Percentiles rank a stretch among this genome's conserved stretches.
These are phyloP conservation scores for Muschampia plurimacula DNA, from an alignment of 2,888 invertebrate genomes.

Conservation along the genomic window DNA sequence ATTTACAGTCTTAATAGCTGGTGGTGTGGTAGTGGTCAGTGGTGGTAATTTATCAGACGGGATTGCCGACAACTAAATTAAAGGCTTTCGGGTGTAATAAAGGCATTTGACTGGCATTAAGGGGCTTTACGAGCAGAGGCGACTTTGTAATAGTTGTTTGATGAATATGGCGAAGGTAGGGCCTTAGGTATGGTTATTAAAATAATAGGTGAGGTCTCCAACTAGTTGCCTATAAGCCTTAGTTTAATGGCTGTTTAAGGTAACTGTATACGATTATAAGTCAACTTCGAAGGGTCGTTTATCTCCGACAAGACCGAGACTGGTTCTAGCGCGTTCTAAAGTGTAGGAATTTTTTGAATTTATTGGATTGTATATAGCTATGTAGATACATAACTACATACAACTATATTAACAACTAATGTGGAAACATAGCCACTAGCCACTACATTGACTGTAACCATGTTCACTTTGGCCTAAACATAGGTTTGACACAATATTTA, in stretches of 20 bases:
- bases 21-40: constrained; percentile 61
- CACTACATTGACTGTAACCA: no score
- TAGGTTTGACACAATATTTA: no score
- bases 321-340: not conserved
- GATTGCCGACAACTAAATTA: constrained; percentile 62
- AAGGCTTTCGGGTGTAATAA: constrained; percentile 59
- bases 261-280: not conserved
- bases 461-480: no score
- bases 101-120: constrained; percentile 45
- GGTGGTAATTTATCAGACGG: constrained; percentile 65
- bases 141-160: constrained; percentile 31
- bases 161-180: constrained; percentile 27
- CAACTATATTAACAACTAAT: no score
- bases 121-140: constrained; percentile 32
- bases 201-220: constrained; percentile 26
- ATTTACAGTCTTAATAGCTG: constrained; percentile 80
- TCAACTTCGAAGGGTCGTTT: not conserved
- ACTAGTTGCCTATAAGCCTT: not conserved
- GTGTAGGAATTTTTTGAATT: not conserved
- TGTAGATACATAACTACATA: not conserved
- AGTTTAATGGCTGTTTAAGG: constrained; percentile 5
- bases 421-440: no score
- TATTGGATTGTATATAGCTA: not conserved
- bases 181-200: constrained; percentile 28
- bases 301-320: not conserved